These are phyloP conservation scores for Megalopta genalis DNA, from an alignment of 1,140 invertebrate species.

Conservation along the genomic window DNA sequence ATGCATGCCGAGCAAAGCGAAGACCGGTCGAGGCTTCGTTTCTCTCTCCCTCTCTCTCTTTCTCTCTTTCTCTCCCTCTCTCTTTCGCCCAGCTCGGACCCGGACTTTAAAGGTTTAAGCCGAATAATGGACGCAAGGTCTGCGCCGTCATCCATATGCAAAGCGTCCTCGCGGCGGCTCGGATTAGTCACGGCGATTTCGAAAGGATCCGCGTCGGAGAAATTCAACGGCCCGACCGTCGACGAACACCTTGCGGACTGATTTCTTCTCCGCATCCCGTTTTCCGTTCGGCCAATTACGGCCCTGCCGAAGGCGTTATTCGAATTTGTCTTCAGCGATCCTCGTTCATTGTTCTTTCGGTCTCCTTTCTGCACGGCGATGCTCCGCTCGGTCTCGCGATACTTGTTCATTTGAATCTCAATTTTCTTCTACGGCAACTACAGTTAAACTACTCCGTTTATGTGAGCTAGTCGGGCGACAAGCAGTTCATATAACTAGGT, in stretches of 20 bases:
- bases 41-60: not conserved
- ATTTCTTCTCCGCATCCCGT: constrained; percentile 24
- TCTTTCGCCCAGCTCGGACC: not conserved
- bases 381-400: too few relatives aligned
- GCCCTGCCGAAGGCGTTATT: not conserved
- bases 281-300: constrained; percentile 13
- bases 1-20: constrained; percentile 45
- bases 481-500: too few relatives aligned
- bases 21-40: not conserved
- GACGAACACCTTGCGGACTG: constrained; percentile 23
- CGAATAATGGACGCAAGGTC: constrained; percentile 52
- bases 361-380: not conserved
- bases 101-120: constrained; percentile 55
- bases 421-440: too few relatives aligned
- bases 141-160: constrained; percentile 58
- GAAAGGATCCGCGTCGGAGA: constrained; percentile 33
- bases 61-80: not conserved
- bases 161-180: constrained; percentile 41
- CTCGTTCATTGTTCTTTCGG: not conserved
- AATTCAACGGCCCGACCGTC: constrained; percentile 12
- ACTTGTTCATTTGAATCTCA: too few relatives aligned
- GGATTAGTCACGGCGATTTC: constrained; percentile 59
- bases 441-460: too few relatives aligned
- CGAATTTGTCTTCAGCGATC: constrained; percentile 10
- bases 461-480: too few relatives aligned